Conservation (phyloP, 2,113 vertebrate species). For the Corvus moneduloides region DNA sequence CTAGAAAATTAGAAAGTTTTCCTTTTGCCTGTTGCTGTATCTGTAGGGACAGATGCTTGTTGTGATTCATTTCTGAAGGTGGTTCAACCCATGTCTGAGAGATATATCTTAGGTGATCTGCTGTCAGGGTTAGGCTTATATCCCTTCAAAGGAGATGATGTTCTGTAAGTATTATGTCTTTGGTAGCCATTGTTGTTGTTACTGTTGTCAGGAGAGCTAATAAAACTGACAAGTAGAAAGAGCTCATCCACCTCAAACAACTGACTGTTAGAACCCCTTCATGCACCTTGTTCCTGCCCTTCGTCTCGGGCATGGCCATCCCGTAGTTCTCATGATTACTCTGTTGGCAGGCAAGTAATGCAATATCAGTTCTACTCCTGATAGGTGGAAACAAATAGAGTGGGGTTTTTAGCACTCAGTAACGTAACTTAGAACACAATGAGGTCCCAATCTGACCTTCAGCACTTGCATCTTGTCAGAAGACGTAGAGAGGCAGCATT, state of each 20-base stretch:
- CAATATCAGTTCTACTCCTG: not conserved
- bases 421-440: not conserved
- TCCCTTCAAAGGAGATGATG: not conserved
- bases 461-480: not conserved
- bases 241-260: not conserved
- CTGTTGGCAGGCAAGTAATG: not conserved
- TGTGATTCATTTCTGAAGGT: not conserved
- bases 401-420: not conserved
- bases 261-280: not conserved
- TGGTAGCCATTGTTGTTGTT: not conserved
- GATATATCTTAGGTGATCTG: not conserved
- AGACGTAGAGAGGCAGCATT: not conserved
- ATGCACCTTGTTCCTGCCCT: not conserved
- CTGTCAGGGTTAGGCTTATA: not conserved
- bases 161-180: not conserved
- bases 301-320: not conserved
- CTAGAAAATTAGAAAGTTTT: not conserved
- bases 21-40: not conserved
- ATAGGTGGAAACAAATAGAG: not conserved
- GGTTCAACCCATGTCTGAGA: not conserved
- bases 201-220: not conserved
- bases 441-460: not conserved
- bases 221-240: not conserved
- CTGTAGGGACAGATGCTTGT: not conserved
- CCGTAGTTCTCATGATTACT: not conserved